phyloP scores from a whole-genome alignment of 2,113 vertebrate genomes.

The Pseudonaja textilis region DNA sequence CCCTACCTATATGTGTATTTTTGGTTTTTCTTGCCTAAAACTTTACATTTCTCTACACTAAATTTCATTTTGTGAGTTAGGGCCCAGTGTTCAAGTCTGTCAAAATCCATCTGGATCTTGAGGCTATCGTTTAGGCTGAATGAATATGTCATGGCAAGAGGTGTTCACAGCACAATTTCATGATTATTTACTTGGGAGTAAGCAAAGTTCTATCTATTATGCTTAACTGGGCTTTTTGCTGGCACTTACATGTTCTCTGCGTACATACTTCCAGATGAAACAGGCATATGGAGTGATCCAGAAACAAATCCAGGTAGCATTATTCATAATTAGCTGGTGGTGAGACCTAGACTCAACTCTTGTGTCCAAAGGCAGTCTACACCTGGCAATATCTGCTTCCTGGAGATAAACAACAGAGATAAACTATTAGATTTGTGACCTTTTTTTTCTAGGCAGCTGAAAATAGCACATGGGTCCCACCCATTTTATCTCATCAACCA shows the following conservation, averaged over 20 bases:
- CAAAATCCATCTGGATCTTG: too few species aligned
- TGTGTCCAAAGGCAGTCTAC: background rate
- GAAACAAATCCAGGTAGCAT: background rate
- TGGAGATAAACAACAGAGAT: background rate
- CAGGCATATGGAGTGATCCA: background rate
- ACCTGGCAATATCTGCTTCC: background rate
- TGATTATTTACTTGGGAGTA: background rate
- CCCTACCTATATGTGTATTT: too few species aligned
- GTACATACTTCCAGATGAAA: background rate
- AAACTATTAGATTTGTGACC: background rate
- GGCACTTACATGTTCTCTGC: background rate
- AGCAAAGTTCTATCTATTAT: background rate
- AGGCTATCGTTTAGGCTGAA: too few species aligned
- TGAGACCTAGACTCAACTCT: background rate
- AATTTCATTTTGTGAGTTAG: too few species aligned
- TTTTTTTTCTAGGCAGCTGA: background rate
- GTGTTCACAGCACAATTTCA: background rate
- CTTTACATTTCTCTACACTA: too few species aligned
- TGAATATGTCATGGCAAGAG: background rate
- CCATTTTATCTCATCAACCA: background rate
- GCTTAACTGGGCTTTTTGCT: background rate
- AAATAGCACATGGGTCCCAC: background rate
- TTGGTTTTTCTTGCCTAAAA: too few species aligned
- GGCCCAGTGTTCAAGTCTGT: too few species aligned
- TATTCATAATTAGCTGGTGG: background rate